Conservation (phyloP, 2,113 vertebrate genomes). For the Alligator mississippiensis region DNA sequence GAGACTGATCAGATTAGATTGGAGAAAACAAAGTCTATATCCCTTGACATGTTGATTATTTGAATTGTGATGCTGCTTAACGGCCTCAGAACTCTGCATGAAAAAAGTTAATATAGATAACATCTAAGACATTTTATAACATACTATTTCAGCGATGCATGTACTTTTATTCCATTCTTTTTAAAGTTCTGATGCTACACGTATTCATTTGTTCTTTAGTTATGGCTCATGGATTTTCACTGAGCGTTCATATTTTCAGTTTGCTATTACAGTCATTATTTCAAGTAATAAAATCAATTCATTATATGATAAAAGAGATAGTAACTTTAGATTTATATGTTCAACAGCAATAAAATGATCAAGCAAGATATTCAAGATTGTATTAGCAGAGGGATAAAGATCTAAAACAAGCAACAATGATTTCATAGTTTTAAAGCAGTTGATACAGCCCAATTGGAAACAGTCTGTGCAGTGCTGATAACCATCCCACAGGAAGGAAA, state of each 20-base stretch:
- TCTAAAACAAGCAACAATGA: slow-evolving; percentile 37
- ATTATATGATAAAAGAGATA: slow-evolving; percentile 1
- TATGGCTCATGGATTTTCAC: slow-evolving; percentile 1
- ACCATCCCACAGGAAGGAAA: slow-evolving; percentile 47
- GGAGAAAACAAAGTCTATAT: not conserved
- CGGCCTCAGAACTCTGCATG: not conserved
- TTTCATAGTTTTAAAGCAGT: not conserved
- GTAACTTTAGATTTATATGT: not conserved
- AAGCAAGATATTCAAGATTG: not conserved
- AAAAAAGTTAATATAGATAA: not conserved
- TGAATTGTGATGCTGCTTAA: not conserved
- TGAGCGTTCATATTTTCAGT: not conserved
- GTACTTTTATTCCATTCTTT: not conserved
- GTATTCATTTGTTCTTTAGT: not conserved
- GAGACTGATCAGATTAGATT: not conserved
- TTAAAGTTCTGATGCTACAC: not conserved
- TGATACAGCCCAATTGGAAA: slow-evolving; percentile 21
- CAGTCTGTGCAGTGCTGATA: slow-evolving; percentile 28
- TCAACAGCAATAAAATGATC: not conserved
- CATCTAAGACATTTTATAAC: not conserved
- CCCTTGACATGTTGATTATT: not conserved
- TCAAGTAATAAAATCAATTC: not conserved
- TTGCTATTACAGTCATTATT: not conserved
- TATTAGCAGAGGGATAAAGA: not conserved
- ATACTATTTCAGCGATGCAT: not conserved